Percentiles rank a stretch among this genome's conserved stretches.
Conservation (phyloP, 37 sponge, comb jelly and placozoan species). For the Bolinopsis microptera region DNA sequence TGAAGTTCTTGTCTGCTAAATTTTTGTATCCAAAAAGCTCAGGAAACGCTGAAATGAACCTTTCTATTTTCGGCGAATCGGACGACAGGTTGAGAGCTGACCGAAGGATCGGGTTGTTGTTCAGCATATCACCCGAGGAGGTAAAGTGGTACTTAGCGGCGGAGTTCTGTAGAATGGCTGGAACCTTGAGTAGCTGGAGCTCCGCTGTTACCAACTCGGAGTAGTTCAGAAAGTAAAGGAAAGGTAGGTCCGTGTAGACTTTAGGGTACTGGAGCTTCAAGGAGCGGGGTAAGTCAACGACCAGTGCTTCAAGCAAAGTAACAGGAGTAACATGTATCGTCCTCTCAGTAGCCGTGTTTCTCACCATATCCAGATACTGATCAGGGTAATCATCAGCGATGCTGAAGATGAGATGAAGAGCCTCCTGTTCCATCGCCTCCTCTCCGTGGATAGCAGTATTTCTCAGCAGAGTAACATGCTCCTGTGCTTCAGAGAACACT, state of each 20-base stretch:
- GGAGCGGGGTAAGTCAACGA: neutral
- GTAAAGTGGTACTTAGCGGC: neutral
- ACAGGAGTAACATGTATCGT: neutral
- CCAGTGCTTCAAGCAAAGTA: neutral
- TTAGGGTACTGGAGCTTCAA: neutral
- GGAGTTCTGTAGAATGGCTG: conserved; percentile 6
- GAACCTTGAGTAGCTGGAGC: conserved; percentile 28
- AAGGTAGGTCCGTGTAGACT: neutral
- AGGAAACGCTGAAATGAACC: neutral
- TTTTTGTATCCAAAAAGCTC: conserved; percentile 18
- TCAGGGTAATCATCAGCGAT: neutral
- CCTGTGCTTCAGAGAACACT: neutral
- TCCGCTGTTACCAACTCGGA: neutral
- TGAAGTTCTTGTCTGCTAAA: neutral
- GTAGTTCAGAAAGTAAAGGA: conserved; percentile 26
- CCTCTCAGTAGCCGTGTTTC: neutral
- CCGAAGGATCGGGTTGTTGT: neutral
- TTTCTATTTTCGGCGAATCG: neutral
- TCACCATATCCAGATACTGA: neutral
- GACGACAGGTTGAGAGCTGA: neutral
- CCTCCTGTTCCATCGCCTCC: conserved; percentile 27
- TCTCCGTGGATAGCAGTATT: neutral
- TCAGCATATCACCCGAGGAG: neutral
- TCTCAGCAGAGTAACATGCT: neutral
- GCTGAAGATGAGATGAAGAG: neutral